Base-by-base conservation (phyloP, 2,797 vertebrate genomes). In the Eulemur coronatus region DNA sequence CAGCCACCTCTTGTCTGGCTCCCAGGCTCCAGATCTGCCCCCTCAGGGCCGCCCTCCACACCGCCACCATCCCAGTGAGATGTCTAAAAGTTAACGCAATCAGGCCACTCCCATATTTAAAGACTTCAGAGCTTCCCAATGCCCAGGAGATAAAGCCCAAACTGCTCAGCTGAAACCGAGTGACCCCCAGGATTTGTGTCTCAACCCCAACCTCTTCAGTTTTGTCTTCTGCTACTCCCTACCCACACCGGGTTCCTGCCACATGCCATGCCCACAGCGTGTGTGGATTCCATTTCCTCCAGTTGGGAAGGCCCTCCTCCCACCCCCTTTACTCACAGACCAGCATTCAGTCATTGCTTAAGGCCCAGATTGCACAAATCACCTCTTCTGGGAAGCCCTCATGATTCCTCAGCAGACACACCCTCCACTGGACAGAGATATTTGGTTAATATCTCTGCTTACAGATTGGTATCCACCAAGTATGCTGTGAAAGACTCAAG, bases 241-340 rank as follows among this genome's bases (percentile, higher is more conserved):
- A 41, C 20, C 61, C 73, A 12, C 0, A 0, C 11, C 15, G 2
- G 35, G 24, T 0, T 8, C 65, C 80, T 28, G 15, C n/a, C 35
- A 20, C 12, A 8, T 5, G 12, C 17, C 26, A 18, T 7, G 15
- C 41, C 22, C 13, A 41, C 73, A 11, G 2, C 5, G 18, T 0
- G 38, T 2, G 2, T 41, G 24, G 38, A 0, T 5, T 63, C 75
- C 8, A 14, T 13, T 33, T 46, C 4, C 33, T 73, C 82, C 52
- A 28, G 6, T 33, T 12, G 28, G 5, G 38, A 52, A 41, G 38
- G 28, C 13, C 24, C 11, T 26, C 4, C 12, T 70, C n/a, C 12
- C 35, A 55, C 3, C 63, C 5, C 24, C 43, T 57, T 30, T 33
- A 50, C 14, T 46, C 38, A 24, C 41, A 15, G 4, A 30, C 7